phyloP scores from a whole-genome alignment of 2,888 invertebrate species.

The Teleiodes luculella region DNA sequence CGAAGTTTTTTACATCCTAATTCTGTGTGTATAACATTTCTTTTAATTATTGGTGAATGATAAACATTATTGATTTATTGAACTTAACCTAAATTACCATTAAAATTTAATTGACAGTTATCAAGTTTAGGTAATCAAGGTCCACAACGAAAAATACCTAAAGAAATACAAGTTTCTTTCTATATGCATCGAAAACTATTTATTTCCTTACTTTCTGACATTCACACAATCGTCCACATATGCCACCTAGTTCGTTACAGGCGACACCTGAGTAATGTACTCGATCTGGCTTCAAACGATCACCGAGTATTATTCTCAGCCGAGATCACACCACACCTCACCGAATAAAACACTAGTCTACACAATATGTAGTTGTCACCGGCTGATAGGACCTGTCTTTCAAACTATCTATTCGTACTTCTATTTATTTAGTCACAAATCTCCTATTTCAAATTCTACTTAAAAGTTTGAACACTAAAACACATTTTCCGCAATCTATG shows the following conservation, averaged over 20 bases:
- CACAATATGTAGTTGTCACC: conserved; percentile 75
- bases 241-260: conserved; percentile 28
- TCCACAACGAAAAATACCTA: too few species aligned
- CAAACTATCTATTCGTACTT: conserved; percentile 55
- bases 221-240: conserved; percentile 30
- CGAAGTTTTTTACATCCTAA: too few species aligned
- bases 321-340: conserved; percentile 54
- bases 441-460: not conserved
- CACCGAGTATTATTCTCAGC: conserved; percentile 51
- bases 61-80: too few species aligned
- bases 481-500: not conserved
- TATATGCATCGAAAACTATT: too few species aligned
- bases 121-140: too few species aligned
- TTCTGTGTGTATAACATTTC: too few species aligned
- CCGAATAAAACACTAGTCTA: conserved; percentile 65
- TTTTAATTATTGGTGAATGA: too few species aligned
- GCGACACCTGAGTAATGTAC: conserved; percentile 44
- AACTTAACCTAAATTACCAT: too few species aligned
- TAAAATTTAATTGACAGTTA: too few species aligned
- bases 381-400: conserved; percentile 75
- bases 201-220: conserved; percentile 19
- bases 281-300: conserved; percentile 55
- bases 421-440: conserved; percentile 11
- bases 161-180: too few species aligned
- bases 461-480: not conserved